Conservation (phyloP, 1,140 invertebrate species). For the Leptinotarsa undecemlineata region DNA sequence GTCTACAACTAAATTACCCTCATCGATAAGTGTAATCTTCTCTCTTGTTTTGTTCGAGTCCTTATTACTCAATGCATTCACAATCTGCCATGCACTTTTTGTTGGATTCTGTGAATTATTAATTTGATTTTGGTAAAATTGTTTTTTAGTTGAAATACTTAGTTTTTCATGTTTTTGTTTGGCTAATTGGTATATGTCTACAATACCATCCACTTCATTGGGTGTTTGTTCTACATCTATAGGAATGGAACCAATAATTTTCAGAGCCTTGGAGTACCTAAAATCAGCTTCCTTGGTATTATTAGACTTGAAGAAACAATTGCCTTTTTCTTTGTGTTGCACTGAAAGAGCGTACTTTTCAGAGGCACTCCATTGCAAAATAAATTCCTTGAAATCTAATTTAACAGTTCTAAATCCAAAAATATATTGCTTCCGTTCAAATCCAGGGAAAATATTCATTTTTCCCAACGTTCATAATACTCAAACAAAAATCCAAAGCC, state of each 20-base stretch:
- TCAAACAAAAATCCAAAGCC: constrained; percentile 45
- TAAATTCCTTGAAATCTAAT: constrained; percentile 46
- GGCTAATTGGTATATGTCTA: no score
- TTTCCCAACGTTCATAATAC: constrained; percentile 47
- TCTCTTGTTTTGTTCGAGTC: no score
- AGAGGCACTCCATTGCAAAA: constrained; percentile 50
- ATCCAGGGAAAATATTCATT: constrained; percentile 39
- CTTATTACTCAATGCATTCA: no score
- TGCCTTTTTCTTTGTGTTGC: constrained; percentile 47
- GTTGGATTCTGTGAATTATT: no score
- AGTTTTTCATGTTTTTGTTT: no score
- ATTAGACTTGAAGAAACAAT: constrained; percentile 42
- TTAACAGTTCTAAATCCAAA: constrained; percentile 43
- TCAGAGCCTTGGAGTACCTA: constrained; percentile 66
- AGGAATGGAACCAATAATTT: constrained; percentile 69
- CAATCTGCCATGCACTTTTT: no score
- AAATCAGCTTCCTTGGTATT: constrained; percentile 46
- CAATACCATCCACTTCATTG: constrained; percentile 56
- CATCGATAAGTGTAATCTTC: no score
- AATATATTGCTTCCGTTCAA: constrained; percentile 27
- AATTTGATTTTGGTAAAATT: no score
- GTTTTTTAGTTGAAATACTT: no score
- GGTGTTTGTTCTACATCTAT: constrained; percentile 55
- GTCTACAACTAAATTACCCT: no score
- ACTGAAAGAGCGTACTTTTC: constrained; percentile 46